phyloP scores from a whole-genome alignment of 2,113 vertebrate genomes.

The Epinephelus cyanopodus region DNA sequence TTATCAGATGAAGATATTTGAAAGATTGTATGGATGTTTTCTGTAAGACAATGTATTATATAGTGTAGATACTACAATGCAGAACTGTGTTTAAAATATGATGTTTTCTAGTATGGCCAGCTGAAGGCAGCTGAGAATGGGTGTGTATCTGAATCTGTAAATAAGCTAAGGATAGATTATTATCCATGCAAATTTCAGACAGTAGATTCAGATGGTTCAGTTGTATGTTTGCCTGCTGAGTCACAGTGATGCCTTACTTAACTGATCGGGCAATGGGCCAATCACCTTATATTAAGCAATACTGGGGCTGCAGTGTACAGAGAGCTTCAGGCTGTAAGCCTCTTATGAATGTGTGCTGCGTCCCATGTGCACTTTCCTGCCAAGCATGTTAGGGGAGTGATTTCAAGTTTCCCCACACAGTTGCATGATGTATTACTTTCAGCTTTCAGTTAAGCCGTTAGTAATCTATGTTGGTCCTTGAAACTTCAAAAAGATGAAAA shows the following conservation, averaged over 20 bases:
- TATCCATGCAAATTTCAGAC: not conserved
- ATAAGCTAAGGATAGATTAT: not conserved
- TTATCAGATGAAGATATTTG: conserved; percentile 10
- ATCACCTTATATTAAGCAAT: conserved; percentile 24
- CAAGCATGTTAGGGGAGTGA: not conserved
- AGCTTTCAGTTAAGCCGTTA: not conserved
- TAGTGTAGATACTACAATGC: not conserved
- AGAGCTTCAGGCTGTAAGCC: conserved; percentile 25
- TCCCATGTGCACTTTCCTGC: not conserved
- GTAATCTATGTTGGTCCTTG: not conserved
- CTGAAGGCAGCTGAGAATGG: conserved; percentile 1
- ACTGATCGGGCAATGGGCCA: conserved; percentile 15
- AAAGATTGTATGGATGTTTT: not conserved
- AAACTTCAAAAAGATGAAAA: not conserved
- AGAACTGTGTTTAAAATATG: not conserved
- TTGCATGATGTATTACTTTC: not conserved
- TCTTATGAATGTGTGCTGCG: conserved; percentile 5
- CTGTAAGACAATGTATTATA: not conserved
- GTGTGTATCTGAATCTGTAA: not conserved
- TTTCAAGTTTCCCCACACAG: not conserved
- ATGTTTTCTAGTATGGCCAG: not conserved
- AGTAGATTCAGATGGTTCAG: not conserved
- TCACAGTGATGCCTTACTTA: conserved; percentile 30
- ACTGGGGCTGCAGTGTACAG: conserved; percentile 1
- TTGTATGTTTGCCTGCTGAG: conserved; percentile 36